phyloP scores from a whole-genome alignment of 2,888 invertebrate genomes.

The Parochlus steinenii region DNA sequence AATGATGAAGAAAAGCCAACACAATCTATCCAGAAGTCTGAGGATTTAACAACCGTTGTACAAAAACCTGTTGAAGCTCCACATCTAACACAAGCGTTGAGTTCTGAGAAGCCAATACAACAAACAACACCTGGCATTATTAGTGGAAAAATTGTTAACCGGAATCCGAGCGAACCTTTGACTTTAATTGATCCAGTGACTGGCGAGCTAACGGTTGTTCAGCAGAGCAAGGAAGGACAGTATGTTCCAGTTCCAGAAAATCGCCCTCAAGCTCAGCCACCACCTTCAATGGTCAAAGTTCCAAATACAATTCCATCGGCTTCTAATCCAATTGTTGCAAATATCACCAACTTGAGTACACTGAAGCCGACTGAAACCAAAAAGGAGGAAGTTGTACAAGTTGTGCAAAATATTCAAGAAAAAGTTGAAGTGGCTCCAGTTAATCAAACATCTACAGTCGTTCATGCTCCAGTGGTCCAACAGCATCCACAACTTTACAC shows the following conservation, averaged over 20 bases:
- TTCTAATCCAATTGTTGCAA: constrained; percentile 1
- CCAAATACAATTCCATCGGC: constrained; percentile 13
- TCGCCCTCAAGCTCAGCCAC: constrained; percentile 2
- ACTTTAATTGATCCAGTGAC: constrained; percentile 59
- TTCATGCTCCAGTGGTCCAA: too few relatives aligned
- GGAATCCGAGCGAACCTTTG: constrained; percentile 40
- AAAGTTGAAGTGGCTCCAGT: constrained; percentile 5
- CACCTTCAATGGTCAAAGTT: constrained; percentile 5
- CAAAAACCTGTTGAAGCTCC: background rate
- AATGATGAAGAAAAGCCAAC: constrained; percentile 18
- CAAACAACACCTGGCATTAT: constrained; percentile 26
- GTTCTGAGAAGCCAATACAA: constrained; percentile 22
- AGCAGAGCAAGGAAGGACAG: constrained; percentile 52
- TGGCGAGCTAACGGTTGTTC: constrained; percentile 49
- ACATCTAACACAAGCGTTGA: constrained; percentile 21
- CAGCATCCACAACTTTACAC: constrained; percentile 22
- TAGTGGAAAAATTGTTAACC: constrained; percentile 23
- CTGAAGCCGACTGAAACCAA: too few relatives aligned
- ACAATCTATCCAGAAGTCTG: constrained; percentile 19
- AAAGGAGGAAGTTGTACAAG: too few relatives aligned
- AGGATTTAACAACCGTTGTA: background rate
- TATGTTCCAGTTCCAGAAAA: constrained; percentile 37
- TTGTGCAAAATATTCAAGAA: constrained; percentile 3
- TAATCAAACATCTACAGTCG: background rate
- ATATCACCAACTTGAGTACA: background rate